These are phyloP conservation scores for Liolophura sinensis DNA, from an alignment of 1,140 invertebrate species.

Conservation along the genomic window DNA sequence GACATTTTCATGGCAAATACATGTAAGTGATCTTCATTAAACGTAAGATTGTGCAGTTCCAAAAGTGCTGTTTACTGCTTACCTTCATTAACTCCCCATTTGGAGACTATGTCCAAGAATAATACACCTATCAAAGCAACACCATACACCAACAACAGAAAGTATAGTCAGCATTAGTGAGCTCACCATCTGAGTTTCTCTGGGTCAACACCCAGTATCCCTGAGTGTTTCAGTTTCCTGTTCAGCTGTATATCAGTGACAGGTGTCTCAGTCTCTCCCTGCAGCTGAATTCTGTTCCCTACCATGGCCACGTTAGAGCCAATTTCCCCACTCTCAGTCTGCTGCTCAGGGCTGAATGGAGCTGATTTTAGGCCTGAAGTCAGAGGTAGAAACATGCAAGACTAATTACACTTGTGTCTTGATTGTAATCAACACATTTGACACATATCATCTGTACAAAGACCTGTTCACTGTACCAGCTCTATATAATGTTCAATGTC, in stretches of 20 bases:
- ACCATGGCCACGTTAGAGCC: slow-evolving; percentile 78
- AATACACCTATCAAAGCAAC: not conserved
- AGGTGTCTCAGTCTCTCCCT: not conserved
- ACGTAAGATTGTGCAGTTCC: no score
- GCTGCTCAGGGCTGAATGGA: slow-evolving; percentile 2
- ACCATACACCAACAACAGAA: not conserved
- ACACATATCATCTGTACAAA: no score
- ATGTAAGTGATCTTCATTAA: no score
- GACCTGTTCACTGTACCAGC: no score
- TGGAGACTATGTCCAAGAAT: no score
- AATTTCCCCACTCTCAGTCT: slow-evolving; percentile 68
- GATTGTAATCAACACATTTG: not conserved
- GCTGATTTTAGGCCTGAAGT: not conserved
- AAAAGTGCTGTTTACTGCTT: no score
- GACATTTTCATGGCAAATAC: no score
- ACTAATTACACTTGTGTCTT: not conserved
- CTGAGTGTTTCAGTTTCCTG: slow-evolving; percentile 6
- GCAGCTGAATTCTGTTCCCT: slow-evolving; percentile 82
- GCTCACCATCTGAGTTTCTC: slow-evolving; percentile 43
- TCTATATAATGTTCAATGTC: no score
- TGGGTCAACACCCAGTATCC: slow-evolving; percentile 38
- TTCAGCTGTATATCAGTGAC: not conserved
- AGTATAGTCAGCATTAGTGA: not conserved
- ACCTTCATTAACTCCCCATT: no score
- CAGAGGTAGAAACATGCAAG: slow-evolving; percentile 1